These are phyloP conservation scores for Pygoscelis adeliae DNA, from an alignment of 2,113 vertebrate species.

Conservation along the genomic window DNA sequence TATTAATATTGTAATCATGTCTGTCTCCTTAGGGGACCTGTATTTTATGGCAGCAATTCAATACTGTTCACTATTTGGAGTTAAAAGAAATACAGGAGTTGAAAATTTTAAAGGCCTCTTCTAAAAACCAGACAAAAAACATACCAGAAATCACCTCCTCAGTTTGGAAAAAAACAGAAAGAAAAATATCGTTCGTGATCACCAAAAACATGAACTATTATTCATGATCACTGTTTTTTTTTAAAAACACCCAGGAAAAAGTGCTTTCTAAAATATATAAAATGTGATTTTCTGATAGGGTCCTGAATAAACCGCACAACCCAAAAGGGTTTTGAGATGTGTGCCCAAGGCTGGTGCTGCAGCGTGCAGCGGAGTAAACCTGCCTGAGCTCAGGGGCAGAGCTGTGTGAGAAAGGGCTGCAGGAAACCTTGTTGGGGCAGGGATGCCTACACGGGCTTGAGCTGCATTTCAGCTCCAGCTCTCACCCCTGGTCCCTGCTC, in stretches of 20 bases:
- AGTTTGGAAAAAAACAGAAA: neutral
- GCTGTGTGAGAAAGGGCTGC: neutral
- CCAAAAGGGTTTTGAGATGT: neutral
- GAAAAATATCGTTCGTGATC: neutral
- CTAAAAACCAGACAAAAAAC: neutral
- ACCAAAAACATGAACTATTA: neutral
- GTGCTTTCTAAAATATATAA: neutral
- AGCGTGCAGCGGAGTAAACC: neutral
- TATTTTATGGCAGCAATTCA: slow-evolving; percentile 50
- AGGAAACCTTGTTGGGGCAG: neutral
- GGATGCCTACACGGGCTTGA: accelerated
- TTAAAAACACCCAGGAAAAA: neutral
- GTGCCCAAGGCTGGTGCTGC: neutral
- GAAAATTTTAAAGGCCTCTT: neutral
- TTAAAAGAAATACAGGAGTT: neutral
- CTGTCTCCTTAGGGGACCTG: slow-evolving; percentile 32
- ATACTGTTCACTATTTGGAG: neutral
- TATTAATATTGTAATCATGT: slow-evolving; percentile 60
- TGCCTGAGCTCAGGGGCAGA: neutral
- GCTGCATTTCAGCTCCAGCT: neutral
- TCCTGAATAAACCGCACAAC: neutral
- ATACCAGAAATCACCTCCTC: neutral
- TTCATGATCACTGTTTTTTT: neutral
- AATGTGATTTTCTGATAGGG: neutral
- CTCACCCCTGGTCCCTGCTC: accelerated